Base-by-base conservation (phyloP, 2,797 vertebrate species). In the Antrozous pallidus region DNA sequence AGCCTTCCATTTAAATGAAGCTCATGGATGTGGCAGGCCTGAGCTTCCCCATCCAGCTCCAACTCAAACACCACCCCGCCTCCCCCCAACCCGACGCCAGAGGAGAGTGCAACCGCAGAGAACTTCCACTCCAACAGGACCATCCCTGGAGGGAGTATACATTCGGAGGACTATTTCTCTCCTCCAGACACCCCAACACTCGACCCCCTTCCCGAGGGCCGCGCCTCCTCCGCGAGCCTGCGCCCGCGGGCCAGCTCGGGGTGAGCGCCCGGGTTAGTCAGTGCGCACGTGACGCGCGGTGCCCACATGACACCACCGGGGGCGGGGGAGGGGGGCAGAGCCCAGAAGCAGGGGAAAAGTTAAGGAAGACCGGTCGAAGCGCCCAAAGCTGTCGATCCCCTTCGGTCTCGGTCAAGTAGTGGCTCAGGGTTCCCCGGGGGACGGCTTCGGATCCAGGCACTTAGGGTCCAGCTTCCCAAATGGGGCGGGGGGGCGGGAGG, bases 241-340 rank as follows among this genome's bases (percentile, higher is more conserved):
- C 73, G 54, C 40, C 40, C 2, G 31, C 69, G 22, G 54, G 79
- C 95, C 71, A 74, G 63, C 91, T 31, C 13, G 42, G 92, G 95
- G 93, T 81, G 89, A 92, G 94, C 89, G 51, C 92, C 42, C 0
- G 89, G 82, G 94, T 96, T 95, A 96, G 91, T 97, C 95, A 95
- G 91, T 93, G 84, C 73, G 90, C 97, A 97, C 94, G 96, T 97
- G 96, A 97, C 82, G 88, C 88, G 54, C 63, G 71, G 78, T 94
- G 94, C 95, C 96, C 97, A 97, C 96, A 93, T 97, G 97, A 97
- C 95, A 33, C 6, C 56, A 51, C 92, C 45, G 71, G 33, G 80
- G 94, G 84, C 70, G 95, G 95, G 89, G 91, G 95, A 49, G 75
- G 91, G 90, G 71, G 93, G 86, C 80, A 5, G 73, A 31, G 31